Conservation (phyloP, 2,888 invertebrate genomes). For the Agrochola lychnidis region DNA sequence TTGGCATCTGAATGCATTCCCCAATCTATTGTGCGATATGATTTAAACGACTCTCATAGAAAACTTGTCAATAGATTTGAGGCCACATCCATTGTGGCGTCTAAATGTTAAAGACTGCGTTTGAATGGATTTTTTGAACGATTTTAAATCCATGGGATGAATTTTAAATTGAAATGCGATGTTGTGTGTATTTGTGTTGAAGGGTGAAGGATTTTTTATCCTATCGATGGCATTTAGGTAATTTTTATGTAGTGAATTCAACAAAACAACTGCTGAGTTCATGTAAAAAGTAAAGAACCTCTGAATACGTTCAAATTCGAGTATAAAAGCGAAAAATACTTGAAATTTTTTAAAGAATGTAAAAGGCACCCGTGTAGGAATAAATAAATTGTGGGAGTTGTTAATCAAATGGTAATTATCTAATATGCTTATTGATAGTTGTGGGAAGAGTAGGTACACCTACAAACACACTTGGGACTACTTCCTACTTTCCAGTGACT, state of each 20-base stretch:
- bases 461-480: background rate
- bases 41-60: constrained; percentile 66
- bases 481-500: background rate
- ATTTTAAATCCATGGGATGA: constrained; percentile 56
- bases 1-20: constrained; percentile 67
- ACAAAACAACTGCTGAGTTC: too few relatives aligned
- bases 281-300: background rate
- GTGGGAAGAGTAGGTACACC: background rate
- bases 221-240: background rate
- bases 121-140: constrained; percentile 54
- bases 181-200: constrained; percentile 22
- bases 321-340: background rate
- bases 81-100: constrained; percentile 56
- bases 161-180: constrained; percentile 53
- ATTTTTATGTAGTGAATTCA: background rate
- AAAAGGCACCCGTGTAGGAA: fast-evolving
- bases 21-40: constrained; percentile 69
- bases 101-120: constrained; percentile 43
- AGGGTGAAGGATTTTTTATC: constrained; percentile 6
- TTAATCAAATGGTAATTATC: background rate
- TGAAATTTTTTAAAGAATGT: too few relatives aligned
- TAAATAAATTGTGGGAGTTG: background rate
- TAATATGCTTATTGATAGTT: background rate
- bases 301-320: background rate
- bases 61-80: constrained; percentile 66